Evolutionary conservation across 2,888 invertebrate genomes (phyloP), one percentile per base, ranked within the genome.

Genomic region (Fragum fragum): DNA sequence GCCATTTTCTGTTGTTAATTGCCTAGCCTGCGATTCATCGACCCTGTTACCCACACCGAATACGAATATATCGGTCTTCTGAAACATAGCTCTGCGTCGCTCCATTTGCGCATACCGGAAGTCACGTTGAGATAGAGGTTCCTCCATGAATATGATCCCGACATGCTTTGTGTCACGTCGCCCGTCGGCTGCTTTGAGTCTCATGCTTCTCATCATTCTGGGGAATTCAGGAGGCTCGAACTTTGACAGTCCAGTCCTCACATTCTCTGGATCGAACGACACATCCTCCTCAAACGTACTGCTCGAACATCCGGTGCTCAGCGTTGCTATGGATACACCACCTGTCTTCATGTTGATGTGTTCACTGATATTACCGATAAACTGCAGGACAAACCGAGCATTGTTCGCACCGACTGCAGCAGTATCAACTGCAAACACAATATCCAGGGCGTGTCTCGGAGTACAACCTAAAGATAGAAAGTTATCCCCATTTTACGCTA

Each of bases 1-100:
- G 21, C 79, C 79, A 36, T 69, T 68, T 9, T 79, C 73, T 6
- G 77, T 76, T 1, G 82, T 79, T 61, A 89, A 57, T 0, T 57
- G 32, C 26, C 69, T 73, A 1, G 73, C 75, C 55, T 88, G 82
- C 0, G n/a, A 14, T 21, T 57, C 63, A 21, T 80, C 70, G 1
- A 83, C 80, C 18, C 70, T 63, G 36, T 76, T 68, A 6, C 90
- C 90, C 16, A 90, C 63, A 9, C 87, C 88, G 16, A 90, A 72
- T 9, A 88, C 89, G 74, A 85, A 84, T 16, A 90, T 82, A 6
- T 80, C 61, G 16, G 87, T 82, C n/a, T 78, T 71, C 29, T 85
- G 79, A 42, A 79, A 86, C 57, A 61, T 81, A 1, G 89, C 85
- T 69, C 86, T 59, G 36, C 73, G 42, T 2, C 73, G 79, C 55